Percentiles rank a stretch among this genome's conserved stretches.
These are phyloP conservation scores for Apis cerana DNA, from an alignment of 1,140 invertebrate species.

Conservation along the genomic window DNA sequence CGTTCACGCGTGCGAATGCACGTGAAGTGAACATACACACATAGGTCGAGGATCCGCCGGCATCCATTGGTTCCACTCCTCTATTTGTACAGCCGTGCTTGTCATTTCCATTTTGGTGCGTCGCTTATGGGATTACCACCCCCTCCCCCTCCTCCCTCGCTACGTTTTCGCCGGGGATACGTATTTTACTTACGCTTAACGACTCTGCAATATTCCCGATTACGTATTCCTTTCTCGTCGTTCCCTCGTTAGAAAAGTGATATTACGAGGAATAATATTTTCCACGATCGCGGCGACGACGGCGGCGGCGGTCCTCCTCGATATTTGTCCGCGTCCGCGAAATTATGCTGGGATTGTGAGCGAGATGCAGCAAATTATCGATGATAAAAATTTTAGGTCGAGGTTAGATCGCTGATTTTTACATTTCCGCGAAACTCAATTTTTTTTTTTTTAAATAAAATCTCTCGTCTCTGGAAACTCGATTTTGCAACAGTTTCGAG, in stretches of 20 bases:
- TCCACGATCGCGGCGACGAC: no score
- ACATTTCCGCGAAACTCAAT: no score
- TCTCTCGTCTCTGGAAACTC: no score
- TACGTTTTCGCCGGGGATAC: not conserved
- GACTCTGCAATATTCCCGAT: not conserved
- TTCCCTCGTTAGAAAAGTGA: not conserved
- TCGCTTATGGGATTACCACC: conserved; percentile 39
- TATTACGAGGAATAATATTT: not conserved
- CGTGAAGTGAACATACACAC: conserved; percentile 3
- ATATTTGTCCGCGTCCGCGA: no score
- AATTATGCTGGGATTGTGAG: no score
- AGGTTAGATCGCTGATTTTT: no score
- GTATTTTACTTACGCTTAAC: conserved; percentile 26
- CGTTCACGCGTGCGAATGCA: conserved; percentile 4
- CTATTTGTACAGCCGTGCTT: conserved; percentile 25
- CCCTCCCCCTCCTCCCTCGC: not conserved
- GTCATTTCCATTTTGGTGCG: conserved; percentile 35
- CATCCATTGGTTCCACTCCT: conserved; percentile 10
- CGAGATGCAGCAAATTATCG: no score
- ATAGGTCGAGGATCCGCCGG: not conserved
- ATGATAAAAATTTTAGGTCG: no score
- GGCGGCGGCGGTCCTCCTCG: no score
- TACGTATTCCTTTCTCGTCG: not conserved
- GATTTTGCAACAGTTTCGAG: no score
- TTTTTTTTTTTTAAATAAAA: no score